Evolutionary conservation across 2,888 invertebrate species (phyloP), one percentile per base, ranked within the genome.

Genomic region (Chrysotoxum bicinctum): DNA sequence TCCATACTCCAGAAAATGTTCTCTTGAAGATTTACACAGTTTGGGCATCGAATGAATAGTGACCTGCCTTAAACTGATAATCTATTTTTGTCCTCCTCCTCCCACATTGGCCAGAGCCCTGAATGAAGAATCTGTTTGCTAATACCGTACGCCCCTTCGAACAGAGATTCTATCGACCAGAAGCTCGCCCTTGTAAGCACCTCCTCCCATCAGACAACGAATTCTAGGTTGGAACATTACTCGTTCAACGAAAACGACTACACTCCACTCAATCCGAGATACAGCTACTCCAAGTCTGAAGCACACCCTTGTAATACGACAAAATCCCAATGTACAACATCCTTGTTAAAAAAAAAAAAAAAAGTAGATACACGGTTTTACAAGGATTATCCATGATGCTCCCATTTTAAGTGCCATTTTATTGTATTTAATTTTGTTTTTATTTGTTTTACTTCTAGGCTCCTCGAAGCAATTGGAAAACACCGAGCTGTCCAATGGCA

Each of bases 401-500:
- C 56, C 37, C 26, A 43, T 79, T 75, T 60, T 16, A 45, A 50
- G 26, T 56, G 45, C 16, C 45, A 45, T 64, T 64, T 64, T 32
- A 64, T 32, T 64, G 64, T 64, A 32, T 64, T 19, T 21, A 9
- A 5, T 69, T 40, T 45, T 21, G 10, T 32, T 83, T 90, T 89
- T 86, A 2, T 19, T 64, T 43, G 35, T 43, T 54, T 45, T 43
- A 48, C 35, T 64, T 60, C 52, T 88, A 93, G 93, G 93, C 87
- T 93, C 93, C 43, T 89, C 92, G 16, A 92, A 92, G 74, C 93
- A 93, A 89, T 89, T 93, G 87, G 93, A 93, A 89, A 93, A 91
- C 77, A 91, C 92, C 2, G 92, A 93, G 88, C 90, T 91, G 81
- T 92, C 92, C 60, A 92, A 92, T 87, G 92, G 92, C 84, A 92